These are phyloP conservation scores for Megalops cyprinoides DNA, from an alignment of 2,797 vertebrate genomes.

Conservation along the genomic window DNA sequence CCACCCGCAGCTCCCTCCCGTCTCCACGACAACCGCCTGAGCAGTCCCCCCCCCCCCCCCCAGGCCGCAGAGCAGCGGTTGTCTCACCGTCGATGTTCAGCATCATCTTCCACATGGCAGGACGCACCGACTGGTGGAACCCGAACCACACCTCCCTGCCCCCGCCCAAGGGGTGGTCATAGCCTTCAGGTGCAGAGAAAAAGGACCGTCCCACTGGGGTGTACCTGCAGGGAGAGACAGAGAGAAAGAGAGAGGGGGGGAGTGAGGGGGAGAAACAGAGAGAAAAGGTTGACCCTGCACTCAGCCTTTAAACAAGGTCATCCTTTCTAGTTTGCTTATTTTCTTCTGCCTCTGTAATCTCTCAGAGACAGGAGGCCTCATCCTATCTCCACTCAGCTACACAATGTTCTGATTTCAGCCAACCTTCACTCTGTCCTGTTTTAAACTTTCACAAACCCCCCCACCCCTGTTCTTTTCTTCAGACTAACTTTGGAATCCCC, in stretches of 20 bases:
- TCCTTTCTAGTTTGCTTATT: too few relatives aligned
- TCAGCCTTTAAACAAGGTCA: too few relatives aligned
- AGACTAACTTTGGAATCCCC: too few relatives aligned
- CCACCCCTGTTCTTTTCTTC: too few relatives aligned
- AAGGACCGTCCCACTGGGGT: constrained; percentile 98
- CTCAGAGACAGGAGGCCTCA: neutral
- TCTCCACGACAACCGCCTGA: constrained; percentile 63
- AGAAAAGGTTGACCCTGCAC: constrained; percentile 16
- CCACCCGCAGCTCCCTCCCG: constrained; percentile 48
- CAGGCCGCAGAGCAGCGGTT: neutral
- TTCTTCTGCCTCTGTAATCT: too few relatives aligned
- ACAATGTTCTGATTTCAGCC: neutral
- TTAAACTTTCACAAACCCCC: too few relatives aligned
- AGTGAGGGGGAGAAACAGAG: neutral
- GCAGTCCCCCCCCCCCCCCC: constrained; percentile 50
- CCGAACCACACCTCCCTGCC: constrained; percentile 99
- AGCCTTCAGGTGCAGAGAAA: constrained; percentile 97
- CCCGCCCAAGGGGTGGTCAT: constrained; percentile 95
- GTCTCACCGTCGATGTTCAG: constrained; percentile 97
- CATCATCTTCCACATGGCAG: constrained; percentile 99
- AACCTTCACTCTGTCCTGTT: too few relatives aligned
- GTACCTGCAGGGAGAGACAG: constrained; percentile 74
- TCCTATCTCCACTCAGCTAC: neutral
- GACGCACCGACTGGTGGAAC: constrained; percentile 97
- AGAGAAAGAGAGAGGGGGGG: neutral